These are phyloP conservation scores for Speoplatyrhinus poulsoni DNA, from an alignment of 2,113 vertebrate genomes.

Conservation along the genomic window DNA sequence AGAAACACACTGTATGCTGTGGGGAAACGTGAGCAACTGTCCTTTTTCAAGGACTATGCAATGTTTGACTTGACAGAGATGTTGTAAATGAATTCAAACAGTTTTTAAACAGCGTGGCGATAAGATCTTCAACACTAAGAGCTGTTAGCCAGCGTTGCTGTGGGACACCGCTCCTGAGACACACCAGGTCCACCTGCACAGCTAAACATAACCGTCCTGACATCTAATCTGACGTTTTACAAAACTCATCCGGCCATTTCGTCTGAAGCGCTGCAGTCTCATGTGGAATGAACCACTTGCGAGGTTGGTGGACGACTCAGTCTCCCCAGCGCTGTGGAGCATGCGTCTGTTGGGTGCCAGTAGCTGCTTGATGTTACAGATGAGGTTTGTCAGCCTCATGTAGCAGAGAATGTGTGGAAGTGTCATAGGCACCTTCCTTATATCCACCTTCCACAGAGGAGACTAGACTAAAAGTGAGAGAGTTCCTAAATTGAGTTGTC, in stretches of 20 bases:
- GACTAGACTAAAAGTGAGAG: background rate
- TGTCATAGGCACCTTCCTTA: conserved; percentile 12
- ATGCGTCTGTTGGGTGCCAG: conserved; percentile 24
- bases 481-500: too few species aligned
- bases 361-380: background rate
- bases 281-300: conserved; percentile 42
- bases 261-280: conserved; percentile 25
- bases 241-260: background rate
- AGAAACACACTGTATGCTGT: too few species aligned
- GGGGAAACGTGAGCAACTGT: too few species aligned
- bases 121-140: conserved; percentile 20
- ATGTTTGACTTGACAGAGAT: too few species aligned
- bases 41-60: too few species aligned
- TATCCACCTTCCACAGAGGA: background rate
- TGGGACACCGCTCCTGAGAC: conserved; percentile 6
- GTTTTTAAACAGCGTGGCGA: background rate
- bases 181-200: background rate
- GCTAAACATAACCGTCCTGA: conserved; percentile 1
- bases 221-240: conserved; percentile 7
- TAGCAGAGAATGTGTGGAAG: conserved; percentile 38
- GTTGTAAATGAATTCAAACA: too few species aligned
- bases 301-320: conserved; percentile 2
- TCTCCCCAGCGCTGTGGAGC: conserved; percentile 11
- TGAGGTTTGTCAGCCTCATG: conserved; percentile 25
- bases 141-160: background rate